Percentiles rank a stretch among this genome's conserved stretches.
phyloP scores from a whole-genome alignment of 2,888 invertebrate genomes.

The Agrypnus murinus region DNA sequence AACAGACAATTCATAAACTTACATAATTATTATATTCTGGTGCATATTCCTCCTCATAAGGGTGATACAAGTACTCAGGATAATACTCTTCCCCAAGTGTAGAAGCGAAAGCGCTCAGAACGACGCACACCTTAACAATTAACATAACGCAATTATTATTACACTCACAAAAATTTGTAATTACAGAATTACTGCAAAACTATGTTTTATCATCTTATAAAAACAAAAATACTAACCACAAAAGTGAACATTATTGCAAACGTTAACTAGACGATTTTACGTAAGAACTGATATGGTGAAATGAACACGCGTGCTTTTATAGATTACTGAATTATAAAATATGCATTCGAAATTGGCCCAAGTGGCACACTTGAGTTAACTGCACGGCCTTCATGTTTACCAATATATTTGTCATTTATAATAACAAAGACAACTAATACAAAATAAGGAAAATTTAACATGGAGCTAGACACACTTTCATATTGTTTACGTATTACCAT shows the following conservation, averaged over 20 bases:
- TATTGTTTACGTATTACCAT: constrained; percentile 3
- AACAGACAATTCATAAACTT: no score
- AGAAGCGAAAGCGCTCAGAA: constrained; percentile 1
- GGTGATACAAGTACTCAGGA: constrained; percentile 49
- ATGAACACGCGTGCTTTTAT: constrained; percentile 56
- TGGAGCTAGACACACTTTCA: constrained; percentile 22
- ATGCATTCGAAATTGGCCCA: constrained; percentile 54
- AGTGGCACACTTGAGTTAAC: constrained; percentile 27
- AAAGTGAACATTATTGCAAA: constrained; percentile 56
- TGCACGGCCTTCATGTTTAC: constrained; percentile 30
- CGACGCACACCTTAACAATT: constrained; percentile 25
- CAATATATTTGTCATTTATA: constrained; percentile 24
- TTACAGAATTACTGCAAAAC: background rate
- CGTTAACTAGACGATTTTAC: constrained; percentile 42
- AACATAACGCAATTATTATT: constrained; percentile 14
- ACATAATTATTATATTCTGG: constrained; percentile 65
- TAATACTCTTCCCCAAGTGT: constrained; percentile 18
- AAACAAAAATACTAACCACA: constrained; percentile 56
- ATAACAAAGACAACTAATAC: constrained; percentile 16
- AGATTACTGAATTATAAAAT: constrained; percentile 55
- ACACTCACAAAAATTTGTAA: constrained; percentile 9
- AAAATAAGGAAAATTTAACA: constrained; percentile 11
- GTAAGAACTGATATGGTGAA: constrained; percentile 54
- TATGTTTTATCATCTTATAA: constrained; percentile 3
- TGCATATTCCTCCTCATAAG: constrained; percentile 62